A percentile compares a stretch with the other conserved stretches of the same genome.
These are phyloP conservation scores for Clupea harengus DNA, from an alignment of 2,113 vertebrate species.

Conservation along the genomic window DNA sequence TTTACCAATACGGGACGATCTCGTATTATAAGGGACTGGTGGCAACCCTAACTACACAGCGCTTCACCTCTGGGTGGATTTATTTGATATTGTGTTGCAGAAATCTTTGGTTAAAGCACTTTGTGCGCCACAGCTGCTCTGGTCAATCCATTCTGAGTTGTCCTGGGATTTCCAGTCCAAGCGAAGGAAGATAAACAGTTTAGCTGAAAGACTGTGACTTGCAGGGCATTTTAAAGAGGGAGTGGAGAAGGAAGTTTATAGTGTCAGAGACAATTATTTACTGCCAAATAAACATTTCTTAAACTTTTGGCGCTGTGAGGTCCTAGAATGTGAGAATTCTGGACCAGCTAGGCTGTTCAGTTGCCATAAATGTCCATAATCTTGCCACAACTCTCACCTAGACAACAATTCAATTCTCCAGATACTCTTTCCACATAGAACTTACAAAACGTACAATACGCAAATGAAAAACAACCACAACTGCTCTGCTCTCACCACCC, in stretches of 20 bases:
- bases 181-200: not conserved
- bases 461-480: not conserved
- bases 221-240: not conserved
- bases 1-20: too few relatives aligned
- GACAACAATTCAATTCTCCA: not conserved
- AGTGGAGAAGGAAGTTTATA: not conserved
- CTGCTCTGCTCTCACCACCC: too few relatives aligned
- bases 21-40: too few relatives aligned
- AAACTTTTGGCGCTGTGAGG: not conserved
- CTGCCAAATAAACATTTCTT: not conserved
- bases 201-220: not conserved
- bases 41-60: too few relatives aligned
- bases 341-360: not conserved
- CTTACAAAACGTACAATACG: not conserved
- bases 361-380: not conserved
- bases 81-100: too few relatives aligned
- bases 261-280: not conserved
- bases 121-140: too few relatives aligned
- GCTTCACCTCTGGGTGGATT: too few relatives aligned
- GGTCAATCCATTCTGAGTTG: not conserved
- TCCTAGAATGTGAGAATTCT: not conserved
- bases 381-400: too few relatives aligned
- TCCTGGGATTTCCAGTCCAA: not conserved
- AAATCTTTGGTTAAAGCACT: too few relatives aligned
- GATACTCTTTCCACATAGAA: not conserved